phyloP scores from a whole-genome alignment of 2,888 invertebrate species.

The Microdon myrmicae region DNA sequence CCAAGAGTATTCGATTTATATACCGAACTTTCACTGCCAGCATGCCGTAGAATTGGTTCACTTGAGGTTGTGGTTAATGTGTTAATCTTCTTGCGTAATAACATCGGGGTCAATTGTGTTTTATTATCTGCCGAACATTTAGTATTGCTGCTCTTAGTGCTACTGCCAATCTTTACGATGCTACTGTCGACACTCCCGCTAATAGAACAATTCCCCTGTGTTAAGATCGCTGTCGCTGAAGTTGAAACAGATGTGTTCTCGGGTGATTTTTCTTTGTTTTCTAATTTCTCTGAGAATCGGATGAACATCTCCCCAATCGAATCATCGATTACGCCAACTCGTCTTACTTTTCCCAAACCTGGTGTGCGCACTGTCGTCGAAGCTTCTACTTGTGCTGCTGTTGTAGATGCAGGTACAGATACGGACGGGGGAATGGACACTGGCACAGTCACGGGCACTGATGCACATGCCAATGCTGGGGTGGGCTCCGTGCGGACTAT shows the following conservation, averaged over 20 bases:
- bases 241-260: conserved; percentile 22
- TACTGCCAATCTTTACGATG: conserved; percentile 12
- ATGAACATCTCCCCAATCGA: conserved; percentile 54
- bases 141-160: conserved; percentile 6
- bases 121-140: neutral
- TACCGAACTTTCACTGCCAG: conserved; percentile 4
- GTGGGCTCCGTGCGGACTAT: too few relatives aligned
- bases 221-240: conserved; percentile 4
- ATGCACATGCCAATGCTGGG: too few relatives aligned
- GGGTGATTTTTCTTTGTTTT: conserved; percentile 33
- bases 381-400: conserved; percentile 2
- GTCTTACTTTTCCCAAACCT: conserved; percentile 49
- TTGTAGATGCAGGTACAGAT: conserved; percentile 11
- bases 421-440: conserved; percentile 26
- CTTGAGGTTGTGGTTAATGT: conserved; percentile 28
- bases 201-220: too few relatives aligned
- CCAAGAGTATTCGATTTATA: conserved; percentile 9
- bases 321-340: conserved; percentile 58
- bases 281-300: conserved; percentile 11
- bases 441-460: too few relatives aligned
- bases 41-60: conserved; percentile 40
- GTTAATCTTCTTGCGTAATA: conserved; percentile 23
- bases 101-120: conserved; percentile 16
- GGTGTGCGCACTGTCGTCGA: conserved; percentile 6
- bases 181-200: conserved; percentile 23